phyloP scores from a whole-genome alignment of 2,888 invertebrate species.

The Mesoligia furuncula region DNA sequence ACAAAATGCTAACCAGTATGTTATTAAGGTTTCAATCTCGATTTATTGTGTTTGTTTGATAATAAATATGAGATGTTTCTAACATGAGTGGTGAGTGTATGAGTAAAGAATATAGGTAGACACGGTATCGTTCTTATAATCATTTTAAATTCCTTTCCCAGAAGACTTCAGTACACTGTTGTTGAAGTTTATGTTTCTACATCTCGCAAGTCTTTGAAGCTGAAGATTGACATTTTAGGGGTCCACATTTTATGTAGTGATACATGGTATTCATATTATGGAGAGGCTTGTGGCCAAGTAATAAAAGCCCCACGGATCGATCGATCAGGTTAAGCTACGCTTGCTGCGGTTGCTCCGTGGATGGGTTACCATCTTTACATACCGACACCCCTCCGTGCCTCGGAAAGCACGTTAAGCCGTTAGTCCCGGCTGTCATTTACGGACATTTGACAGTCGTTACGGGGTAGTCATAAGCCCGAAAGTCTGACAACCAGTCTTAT shows the following conservation, averaged over 20 bases:
- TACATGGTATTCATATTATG: neutral
- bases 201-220: neutral
- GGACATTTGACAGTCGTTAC: neutral
- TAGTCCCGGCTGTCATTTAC: no score
- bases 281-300: no score
- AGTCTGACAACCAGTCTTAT: no score
- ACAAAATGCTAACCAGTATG: constrained; percentile 67
- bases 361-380: neutral
- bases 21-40: constrained; percentile 78
- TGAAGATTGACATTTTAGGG: no score
- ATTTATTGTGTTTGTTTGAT: constrained; percentile 82
- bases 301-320: neutral
- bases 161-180: neutral
- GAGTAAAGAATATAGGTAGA: constrained; percentile 1
- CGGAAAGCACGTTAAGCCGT: no score
- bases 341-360: neutral
- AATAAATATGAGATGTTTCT: no score
- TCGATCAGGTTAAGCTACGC: neutral
- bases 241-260: neutral
- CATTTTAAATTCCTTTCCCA: neutral
- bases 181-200: neutral
- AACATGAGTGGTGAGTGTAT: no score
- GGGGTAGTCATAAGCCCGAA: no score
- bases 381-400: neutral
- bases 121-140: neutral